These are phyloP conservation scores for Notoglanidium macrostoma DNA, from an alignment of 2,797 vertebrate genomes.

Conservation along the genomic window DNA sequence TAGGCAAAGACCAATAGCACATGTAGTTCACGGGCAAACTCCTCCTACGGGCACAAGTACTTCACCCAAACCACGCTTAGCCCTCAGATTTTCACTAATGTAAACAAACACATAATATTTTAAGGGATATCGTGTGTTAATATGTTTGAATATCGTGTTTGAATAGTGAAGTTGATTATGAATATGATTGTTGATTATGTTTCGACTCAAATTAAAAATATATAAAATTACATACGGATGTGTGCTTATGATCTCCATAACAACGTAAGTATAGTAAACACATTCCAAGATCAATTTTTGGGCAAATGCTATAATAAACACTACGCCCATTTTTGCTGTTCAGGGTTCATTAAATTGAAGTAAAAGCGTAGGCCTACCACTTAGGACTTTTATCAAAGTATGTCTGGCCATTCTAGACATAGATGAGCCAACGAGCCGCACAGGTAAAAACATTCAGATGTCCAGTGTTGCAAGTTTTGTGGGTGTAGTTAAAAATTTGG, in stretches of 20 bases:
- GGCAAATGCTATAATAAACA: not conserved
- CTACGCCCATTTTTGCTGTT: not conserved
- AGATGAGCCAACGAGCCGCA: not conserved
- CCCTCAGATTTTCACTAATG: not conserved
- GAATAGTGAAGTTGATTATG: not conserved
- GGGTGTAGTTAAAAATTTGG: not conserved
- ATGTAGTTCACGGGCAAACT: not conserved
- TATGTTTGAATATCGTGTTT: not conserved
- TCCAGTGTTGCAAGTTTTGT: not conserved
- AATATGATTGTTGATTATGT: not conserved
- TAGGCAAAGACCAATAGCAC: not conserved
- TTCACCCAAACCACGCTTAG: not conserved
- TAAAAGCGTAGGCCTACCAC: not conserved
- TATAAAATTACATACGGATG: not conserved
- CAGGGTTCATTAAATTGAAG: not conserved
- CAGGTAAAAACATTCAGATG: not conserved
- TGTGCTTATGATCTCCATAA: not conserved
- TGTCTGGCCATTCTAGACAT: not conserved
- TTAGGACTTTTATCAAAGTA: not conserved
- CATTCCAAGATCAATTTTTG: not conserved
- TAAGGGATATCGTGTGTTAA: not conserved
- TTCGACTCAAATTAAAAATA: not conserved
- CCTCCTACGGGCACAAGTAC: conserved; percentile 9
- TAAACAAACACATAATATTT: not conserved
- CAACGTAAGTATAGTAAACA: not conserved